A percentile compares a stretch with the other conserved stretches of the same genome.
These are phyloP conservation scores for Ammodytes dubius DNA, from an alignment of 2,113 vertebrate genomes.

Conservation along the genomic window DNA sequence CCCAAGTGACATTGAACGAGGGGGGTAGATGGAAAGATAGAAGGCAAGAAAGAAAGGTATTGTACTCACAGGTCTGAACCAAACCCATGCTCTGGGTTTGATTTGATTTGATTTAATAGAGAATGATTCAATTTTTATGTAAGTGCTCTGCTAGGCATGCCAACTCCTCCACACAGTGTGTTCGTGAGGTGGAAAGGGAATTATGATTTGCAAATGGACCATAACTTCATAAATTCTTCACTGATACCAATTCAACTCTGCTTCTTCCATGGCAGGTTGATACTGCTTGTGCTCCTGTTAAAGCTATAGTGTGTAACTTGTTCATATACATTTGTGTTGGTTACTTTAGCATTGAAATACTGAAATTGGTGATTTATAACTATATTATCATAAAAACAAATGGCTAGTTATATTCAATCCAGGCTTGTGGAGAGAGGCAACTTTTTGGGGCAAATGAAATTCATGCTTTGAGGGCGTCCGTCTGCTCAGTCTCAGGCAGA, in stretches of 20 bases:
- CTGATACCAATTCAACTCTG: neutral
- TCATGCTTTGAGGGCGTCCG: conserved; percentile 33
- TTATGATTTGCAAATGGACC: neutral
- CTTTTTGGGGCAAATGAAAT: conserved; percentile 39
- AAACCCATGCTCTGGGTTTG: neutral
- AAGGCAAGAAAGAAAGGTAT: neutral
- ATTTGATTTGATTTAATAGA: neutral
- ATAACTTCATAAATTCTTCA: neutral
- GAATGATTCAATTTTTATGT: neutral
- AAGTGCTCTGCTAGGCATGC: neutral
- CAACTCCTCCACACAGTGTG: neutral
- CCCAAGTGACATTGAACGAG: conserved; percentile 8
- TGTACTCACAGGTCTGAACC: neutral
- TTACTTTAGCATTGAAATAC: neutral
- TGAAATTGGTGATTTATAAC: neutral
- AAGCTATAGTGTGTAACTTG: no score
- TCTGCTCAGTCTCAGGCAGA: conserved; percentile 51
- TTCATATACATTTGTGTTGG: no score
- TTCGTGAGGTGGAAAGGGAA: neutral
- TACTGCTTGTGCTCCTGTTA: neutral
- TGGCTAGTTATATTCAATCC: neutral
- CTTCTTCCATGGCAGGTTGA: neutral
- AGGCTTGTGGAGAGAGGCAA: neutral
- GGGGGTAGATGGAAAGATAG: no score
- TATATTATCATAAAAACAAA: neutral